phyloP scores from a whole-genome alignment of 2,113 vertebrate species.

The Poicephalus gulielmi region DNA sequence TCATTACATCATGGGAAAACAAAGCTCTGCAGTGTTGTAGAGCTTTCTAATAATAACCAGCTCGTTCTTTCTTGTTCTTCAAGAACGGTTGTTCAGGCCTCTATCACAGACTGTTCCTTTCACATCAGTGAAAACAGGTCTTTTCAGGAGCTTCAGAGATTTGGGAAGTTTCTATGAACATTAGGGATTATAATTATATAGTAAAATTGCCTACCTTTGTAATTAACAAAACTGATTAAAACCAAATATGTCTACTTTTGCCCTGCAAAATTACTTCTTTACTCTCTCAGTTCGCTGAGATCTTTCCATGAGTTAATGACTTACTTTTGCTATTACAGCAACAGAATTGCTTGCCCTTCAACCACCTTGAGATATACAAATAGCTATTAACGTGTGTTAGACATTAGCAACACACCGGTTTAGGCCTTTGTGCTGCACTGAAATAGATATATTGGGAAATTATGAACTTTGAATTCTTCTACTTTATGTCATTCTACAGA shows the following conservation, averaged over 20 bases:
- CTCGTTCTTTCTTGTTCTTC: neutral
- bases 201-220: neutral
- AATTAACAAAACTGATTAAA: neutral
- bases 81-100: neutral
- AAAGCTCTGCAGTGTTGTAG: neutral
- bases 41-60: neutral
- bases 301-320: conserved; percentile 36
- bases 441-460: neutral
- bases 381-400: conserved; percentile 2
- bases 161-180: neutral
- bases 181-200: neutral
- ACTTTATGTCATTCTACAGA: neutral
- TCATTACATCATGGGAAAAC: neutral
- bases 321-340: conserved; percentile 4
- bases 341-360: conserved; percentile 24
- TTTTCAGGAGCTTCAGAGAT: neutral
- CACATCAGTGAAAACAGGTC: neutral
- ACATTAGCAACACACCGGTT: neutral
- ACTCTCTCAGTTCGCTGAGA: neutral
- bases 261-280: neutral
- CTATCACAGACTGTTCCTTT: neutral
- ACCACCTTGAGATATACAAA: conserved; percentile 10
- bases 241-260: neutral
- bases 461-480: neutral
- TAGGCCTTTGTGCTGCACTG: neutral